Conservation (phyloP, 1,140 invertebrate genomes). For the Drosophila neocordata region DNA sequence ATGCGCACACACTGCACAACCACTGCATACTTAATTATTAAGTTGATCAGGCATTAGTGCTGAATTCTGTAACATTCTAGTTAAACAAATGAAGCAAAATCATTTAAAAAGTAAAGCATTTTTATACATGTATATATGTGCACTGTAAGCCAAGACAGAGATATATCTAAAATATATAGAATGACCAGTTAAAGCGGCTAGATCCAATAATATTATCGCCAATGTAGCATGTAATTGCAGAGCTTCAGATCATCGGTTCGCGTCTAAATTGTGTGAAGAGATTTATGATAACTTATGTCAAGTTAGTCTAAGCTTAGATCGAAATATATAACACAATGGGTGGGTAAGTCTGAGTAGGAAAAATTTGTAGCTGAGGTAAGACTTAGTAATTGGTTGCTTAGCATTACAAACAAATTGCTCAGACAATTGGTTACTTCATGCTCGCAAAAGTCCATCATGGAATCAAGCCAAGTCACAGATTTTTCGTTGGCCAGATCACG, state of each 20-base stretch:
- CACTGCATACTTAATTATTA: constrained; percentile 11
- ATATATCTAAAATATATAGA: too few species aligned
- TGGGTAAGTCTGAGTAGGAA: constrained; percentile 53
- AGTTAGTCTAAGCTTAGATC: constrained; percentile 24
- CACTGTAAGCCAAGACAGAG: neutral
- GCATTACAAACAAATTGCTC: constrained; percentile 42
- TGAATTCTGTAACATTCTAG: neutral
- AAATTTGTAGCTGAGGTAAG: constrained; percentile 52
- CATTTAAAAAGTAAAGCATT: neutral
- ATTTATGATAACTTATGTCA: constrained; percentile 35
- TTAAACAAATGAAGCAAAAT: too few species aligned
- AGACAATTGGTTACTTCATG: constrained; percentile 69
- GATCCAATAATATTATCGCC: too few species aligned
- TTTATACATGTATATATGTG: neutral
- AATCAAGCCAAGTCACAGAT: constrained; percentile 76
- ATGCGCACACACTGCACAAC: constrained; percentile 16
- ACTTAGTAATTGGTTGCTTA: constrained; percentile 54
- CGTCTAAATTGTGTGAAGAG: constrained; percentile 66
- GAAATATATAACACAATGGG: constrained; percentile 11
- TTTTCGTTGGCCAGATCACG: constrained; percentile 72
- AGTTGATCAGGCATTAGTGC: neutral
- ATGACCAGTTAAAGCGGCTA: too few species aligned
- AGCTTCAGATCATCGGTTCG: constrained; percentile 79
- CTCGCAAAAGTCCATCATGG: constrained; percentile 82
- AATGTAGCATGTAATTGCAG: constrained; percentile 65